Conservation (phyloP, 2,113 vertebrate species). For the Centropristis striata region DNA sequence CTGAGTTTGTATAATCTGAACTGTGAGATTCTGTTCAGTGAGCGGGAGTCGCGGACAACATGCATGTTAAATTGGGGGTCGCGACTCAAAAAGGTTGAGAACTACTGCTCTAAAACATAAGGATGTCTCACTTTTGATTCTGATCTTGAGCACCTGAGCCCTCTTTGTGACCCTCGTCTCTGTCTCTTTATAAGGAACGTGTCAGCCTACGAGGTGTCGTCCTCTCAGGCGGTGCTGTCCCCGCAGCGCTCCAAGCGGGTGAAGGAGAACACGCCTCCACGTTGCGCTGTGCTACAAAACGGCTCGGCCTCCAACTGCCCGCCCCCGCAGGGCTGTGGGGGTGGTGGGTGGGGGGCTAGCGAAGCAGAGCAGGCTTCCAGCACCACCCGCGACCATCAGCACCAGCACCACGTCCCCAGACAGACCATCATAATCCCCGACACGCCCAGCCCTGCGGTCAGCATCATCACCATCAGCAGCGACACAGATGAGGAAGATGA, state of each 20-base stretch:
- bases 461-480: conserved; percentile 99
- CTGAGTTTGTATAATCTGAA: too few species aligned
- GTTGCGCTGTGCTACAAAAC: conserved; percentile 92
- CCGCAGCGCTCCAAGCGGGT: conserved; percentile 97
- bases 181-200: conserved; percentile 86
- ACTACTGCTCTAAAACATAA: too few species aligned
- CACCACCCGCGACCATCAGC: conserved; percentile 88
- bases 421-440: conserved; percentile 98
- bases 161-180: not conserved
- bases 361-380: conserved; percentile 89
- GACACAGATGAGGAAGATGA: conserved; percentile 98
- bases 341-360: conserved; percentile 88
- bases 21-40: too few species aligned
- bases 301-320: conserved; percentile 87
- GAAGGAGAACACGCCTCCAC: conserved; percentile 98
- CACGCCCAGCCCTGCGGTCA: conserved; percentile 97
- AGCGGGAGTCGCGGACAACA: too few species aligned
- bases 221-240: conserved; percentile 92
- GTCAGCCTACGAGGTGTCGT: conserved; percentile 94
- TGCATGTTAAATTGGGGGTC: too few species aligned
- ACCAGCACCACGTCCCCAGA: conserved; percentile 90
- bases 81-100: too few species aligned
- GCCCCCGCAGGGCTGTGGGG: conserved; percentile 87
- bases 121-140: not conserved
- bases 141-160: not conserved